Percentiles rank a stretch among this genome's conserved stretches.
Conservation (phyloP, 2,797 vertebrate genomes). For the Paratrypauchen microcephalus region DNA sequence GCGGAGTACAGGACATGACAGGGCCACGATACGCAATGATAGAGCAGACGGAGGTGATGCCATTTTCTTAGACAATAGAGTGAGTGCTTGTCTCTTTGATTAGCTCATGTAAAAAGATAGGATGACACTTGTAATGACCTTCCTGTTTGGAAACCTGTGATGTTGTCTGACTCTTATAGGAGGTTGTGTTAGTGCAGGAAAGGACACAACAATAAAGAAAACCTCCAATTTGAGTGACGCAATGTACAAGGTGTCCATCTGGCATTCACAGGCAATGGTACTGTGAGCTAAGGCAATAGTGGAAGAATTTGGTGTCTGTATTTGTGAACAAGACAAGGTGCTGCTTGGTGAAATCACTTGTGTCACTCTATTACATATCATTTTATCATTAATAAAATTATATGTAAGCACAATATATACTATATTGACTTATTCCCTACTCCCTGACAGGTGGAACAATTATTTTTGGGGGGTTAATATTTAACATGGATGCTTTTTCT, state of each 20-base stretch:
- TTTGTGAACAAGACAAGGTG: neutral
- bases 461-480: no score
- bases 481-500: no score
- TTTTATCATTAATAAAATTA: no score
- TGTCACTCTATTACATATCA: neutral
- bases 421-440: no score
- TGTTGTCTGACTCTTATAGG: slow-evolving; percentile 46
- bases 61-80: slow-evolving; percentile 27
- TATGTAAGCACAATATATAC: no score
- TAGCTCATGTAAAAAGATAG: slow-evolving; percentile 25
- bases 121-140: slow-evolving; percentile 26
- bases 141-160: slow-evolving; percentile 35
- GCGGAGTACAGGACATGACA: slow-evolving; percentile 58
- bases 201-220: slow-evolving; percentile 31
- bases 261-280: slow-evolving; percentile 39
- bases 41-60: slow-evolving; percentile 52
- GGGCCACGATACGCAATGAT: slow-evolving; percentile 57
- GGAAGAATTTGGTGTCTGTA: neutral
- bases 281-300: slow-evolving; percentile 15
- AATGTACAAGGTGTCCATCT: slow-evolving; percentile 35
- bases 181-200: slow-evolving; percentile 28
- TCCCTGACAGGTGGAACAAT: no score
- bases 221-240: slow-evolving; percentile 33
- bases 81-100: slow-evolving; percentile 54
- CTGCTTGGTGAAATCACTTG: neutral